Evolutionary conservation across 2,113 vertebrate species (phyloP), one percentile per base, ranked within the genome.

Genomic region (Mus musculus): DNA sequence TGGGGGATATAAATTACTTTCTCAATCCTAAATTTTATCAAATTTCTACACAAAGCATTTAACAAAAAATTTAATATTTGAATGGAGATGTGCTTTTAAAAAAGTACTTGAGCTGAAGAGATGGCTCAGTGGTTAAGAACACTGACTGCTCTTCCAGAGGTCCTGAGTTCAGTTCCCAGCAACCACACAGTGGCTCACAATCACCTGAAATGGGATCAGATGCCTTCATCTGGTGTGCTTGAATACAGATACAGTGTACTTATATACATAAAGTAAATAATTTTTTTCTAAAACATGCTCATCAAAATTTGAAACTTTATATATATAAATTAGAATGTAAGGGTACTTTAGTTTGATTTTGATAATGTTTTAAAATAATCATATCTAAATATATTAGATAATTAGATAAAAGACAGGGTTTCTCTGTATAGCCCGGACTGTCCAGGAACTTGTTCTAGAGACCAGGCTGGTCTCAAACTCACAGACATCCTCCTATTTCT

Each of bases 281-380:
- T 11, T 3, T 11, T 65, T 65, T 65, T 65, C 28, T 4, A 11
- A 65, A 85, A 93, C 39, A 67, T 67, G 22, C 2, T 82, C 1
- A 42, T 4, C 39, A 61, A 11, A 61, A 71, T 92, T 94, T 91
- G 46, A 92, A 78, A 86, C 20, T 84, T 75, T 71, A 2, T 77
- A 26, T 77, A 26, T 75, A 6, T 9, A 42, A 89, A 88, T 12
- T 46, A 88, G 20, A 90, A 61, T 30, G 2, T 46, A 39, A 39
- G 20, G 72, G 24, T 67, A 75, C 22, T 33, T 95, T 49, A 76
- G 52, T 75, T 90, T 54, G 39, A 5, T 52, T 91, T 63, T 93
- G 1, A 65, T 90, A 28, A n/a, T 26, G 84, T 80, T 65, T 95
- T 46, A 61, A 92, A 94, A 90, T 85, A n/a, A 63, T 93, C 73